Evolutionary conservation across 2,797 vertebrate species (phyloP), one percentile per base, ranked within the genome.

Genomic region (Iguana delicatissima): DNA sequence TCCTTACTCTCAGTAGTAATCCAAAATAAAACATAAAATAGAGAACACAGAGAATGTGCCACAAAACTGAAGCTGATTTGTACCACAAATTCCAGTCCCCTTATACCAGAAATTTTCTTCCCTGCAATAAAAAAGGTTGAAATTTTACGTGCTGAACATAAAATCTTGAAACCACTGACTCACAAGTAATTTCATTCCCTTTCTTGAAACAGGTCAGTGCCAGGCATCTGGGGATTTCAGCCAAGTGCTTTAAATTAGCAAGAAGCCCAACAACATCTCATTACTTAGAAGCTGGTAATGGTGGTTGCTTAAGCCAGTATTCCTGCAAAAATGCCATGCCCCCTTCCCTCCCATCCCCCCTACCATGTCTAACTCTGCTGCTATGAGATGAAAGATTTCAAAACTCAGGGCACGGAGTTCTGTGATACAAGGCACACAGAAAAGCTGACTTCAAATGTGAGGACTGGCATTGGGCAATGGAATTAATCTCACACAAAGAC

Each of bases 191-290:
- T 86, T n/a, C 16, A 79, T 20, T 84, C 32, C 42, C 26, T 72
- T 62, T 80, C 20, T 72, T 72, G 64, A 59, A 80, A 46, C 52
- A 67, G 13, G n/a, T 55, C 57, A 38, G 32, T 52, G 13, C n/a
- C 73, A 77, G 7, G 57, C 32, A 57, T 73, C 73, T 88, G 6
- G n/a, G 46, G 22, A 73, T 46, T 77, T 59, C 77, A 81, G 64
- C n/a, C 89, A 86, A 74, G 2, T 26, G 55, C 10, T 76, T 82
- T 67, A 86, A 64, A 74, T 82, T 77, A 87, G 55, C 85, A 67
- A 79, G 67, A 87, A 83, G n/a, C 89, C 64, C 77, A 83, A 38
- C 38, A 73, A 73, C 77, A 73, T 50, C 84, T 73, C 32, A 89
- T 72, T 80, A 89, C 46, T 26, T 72, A 50, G 77, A 86, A 86